Evolutionary conservation across 2,888 invertebrate species (phyloP).

Genomic region (Lepidochitona cinerea): DNA sequence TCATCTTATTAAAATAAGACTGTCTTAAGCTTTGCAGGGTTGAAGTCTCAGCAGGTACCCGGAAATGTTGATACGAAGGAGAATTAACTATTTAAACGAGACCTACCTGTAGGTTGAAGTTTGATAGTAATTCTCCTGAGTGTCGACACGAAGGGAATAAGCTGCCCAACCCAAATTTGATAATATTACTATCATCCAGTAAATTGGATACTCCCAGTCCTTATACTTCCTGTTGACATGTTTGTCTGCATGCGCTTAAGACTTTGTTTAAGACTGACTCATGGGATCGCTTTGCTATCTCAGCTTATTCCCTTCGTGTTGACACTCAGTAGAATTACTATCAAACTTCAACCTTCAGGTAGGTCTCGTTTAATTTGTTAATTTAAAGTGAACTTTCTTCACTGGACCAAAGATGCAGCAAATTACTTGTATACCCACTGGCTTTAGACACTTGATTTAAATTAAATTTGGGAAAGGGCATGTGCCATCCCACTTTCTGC

Average conservation of each 20-base stretch:
- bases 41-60: constrained; percentile 4
- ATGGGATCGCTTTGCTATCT: not conserved
- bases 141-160: not conserved
- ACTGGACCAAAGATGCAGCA: too few relatives aligned
- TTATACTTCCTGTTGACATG: not conserved
- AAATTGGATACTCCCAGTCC: not conserved
- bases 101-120: constrained; percentile 6
- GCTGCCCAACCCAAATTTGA: not conserved
- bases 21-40: not conserved
- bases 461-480: too few relatives aligned
- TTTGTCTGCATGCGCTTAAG: not conserved
- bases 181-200: not conserved
- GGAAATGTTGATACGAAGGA: constrained; percentile 1
- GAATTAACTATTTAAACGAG: not conserved
- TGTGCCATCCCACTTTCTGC: too few relatives aligned
- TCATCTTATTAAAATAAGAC: too few relatives aligned
- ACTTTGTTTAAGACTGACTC: not conserved
- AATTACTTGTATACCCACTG: too few relatives aligned
- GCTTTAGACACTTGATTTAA: too few relatives aligned
- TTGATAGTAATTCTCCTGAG: constrained; percentile 1
- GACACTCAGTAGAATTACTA: not conserved
- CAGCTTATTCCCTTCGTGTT: constrained; percentile 2
- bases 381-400: too few relatives aligned
- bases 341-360: constrained; percentile 7
- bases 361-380: not conserved